phyloP scores from a whole-genome alignment of 1,140 invertebrate species.

The Bombus superbus region DNA sequence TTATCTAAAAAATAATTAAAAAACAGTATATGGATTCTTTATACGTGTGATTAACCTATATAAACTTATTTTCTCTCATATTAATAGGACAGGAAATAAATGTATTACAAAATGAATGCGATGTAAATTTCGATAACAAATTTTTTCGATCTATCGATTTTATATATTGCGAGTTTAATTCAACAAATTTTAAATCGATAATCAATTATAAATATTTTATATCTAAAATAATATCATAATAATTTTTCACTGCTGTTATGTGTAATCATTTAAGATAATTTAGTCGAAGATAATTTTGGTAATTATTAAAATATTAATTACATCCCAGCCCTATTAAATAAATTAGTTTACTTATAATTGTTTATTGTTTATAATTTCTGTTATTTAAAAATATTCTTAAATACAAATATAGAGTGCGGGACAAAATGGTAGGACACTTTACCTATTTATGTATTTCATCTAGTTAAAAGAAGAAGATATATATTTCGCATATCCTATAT shows the following conservation, averaged over 20 bases:
- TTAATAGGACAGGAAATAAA: background rate
- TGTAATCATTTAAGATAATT: background rate
- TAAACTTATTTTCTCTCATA: background rate
- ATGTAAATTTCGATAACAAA: background rate
- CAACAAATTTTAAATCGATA: background rate
- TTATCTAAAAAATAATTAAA: background rate
- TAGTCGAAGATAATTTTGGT: background rate
- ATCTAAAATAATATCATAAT: background rate
- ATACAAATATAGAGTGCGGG: background rate
- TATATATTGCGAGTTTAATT: too few relatives aligned
- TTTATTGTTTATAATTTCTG: background rate
- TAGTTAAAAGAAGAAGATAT: too few relatives aligned
- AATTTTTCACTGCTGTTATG: background rate
- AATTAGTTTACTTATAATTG: background rate
- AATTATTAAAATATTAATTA: background rate
- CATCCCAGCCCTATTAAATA: background rate
- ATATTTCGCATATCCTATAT: too few relatives aligned
- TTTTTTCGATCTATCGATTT: background rate
- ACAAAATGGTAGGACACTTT: too few relatives aligned
- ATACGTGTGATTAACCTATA: background rate
- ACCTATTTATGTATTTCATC: too few relatives aligned
- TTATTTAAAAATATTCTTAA: background rate
- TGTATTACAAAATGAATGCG: background rate
- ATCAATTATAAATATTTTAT: background rate
- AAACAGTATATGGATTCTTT: background rate